Base-by-base conservation (phyloP, 2,797 vertebrate genomes). In the Adrianichthys oophorus region DNA sequence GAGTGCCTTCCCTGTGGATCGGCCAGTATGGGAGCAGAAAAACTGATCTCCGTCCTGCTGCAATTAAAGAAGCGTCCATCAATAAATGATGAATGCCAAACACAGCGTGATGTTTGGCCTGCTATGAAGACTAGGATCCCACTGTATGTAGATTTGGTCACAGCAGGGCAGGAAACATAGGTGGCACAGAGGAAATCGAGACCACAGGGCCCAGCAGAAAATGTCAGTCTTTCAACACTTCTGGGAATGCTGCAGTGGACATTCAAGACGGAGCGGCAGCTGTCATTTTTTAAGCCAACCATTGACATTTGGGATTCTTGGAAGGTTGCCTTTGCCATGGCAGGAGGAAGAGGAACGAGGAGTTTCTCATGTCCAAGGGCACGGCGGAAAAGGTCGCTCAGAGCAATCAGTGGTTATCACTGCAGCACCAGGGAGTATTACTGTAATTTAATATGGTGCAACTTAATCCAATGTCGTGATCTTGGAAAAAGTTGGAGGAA, bases 61-160 rank as follows among this genome's bases (percentile, higher is more conserved):
- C 89, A 92, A 90, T 92, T 92, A 92, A 90, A 90, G 77, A 69
- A 72, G 57, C 65, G 48, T 44, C 62, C 84, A 83, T 93, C 85
- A 90, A 93, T 92, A 93, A 92, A 85, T 90, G 81, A 93, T 92
- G 87, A 93, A 93, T 93, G 92, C 87, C 92, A 93, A 83, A 73
- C 85, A 56, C 89, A 88, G 91, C 87, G 4, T 87, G 91, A 74
- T 80, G 84, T 87, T 87, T 74, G 81, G 62, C 84, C 83, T 76
- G 77, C 81, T 77, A 78, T 73, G 86, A 70, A 74, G 71, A 55
- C 82, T 53, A 41, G 78, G 65, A 68, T 70, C 81, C 67, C 62
- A 50, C 41, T 23, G 53, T 43, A 58, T 62, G 76, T 73, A 79
- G 79, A 82, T 64, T 69, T 61, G 64, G 82, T 56, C 79, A 45